Evolutionary conservation across 2,888 invertebrate species (phyloP).

Genomic region (Cataglyphis cursor): DNA sequence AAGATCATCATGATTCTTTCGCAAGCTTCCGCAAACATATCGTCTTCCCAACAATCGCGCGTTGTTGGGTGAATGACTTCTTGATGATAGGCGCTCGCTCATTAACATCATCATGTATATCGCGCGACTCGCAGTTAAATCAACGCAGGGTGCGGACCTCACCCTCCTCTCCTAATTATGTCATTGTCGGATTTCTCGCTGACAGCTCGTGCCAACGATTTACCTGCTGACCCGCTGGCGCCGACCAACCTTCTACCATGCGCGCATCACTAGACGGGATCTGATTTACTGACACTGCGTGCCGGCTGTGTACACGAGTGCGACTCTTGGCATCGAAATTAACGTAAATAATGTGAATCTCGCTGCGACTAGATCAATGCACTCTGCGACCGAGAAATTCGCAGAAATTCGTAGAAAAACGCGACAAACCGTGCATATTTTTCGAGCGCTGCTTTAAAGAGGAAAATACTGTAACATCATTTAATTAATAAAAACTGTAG

Average conservation of each 20-base stretch:
- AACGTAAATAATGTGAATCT: background rate
- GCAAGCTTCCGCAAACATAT: conserved; percentile 11
- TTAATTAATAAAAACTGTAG: background rate
- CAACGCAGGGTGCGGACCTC: background rate
- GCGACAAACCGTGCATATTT: background rate
- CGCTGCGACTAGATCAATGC: background rate
- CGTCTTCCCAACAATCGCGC: conserved; percentile 12
- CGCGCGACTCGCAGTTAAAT: background rate
- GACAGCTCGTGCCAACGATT: conserved; percentile 66
- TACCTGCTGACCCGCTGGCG: conserved; percentile 64
- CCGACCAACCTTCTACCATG: conserved; percentile 12
- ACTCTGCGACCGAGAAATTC: background rate
- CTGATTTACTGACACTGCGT: conserved; percentile 39
- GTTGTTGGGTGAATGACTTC: conserved; percentile 81
- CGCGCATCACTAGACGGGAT: conserved; percentile 22
- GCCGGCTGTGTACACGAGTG: conserved; percentile 6
- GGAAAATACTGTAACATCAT: background rate
- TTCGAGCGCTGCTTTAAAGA: background rate
- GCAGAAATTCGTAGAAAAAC: background rate
- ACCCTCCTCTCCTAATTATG: conserved; percentile 52
- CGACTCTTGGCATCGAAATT: background rate
- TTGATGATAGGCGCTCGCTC: conserved; percentile 63
- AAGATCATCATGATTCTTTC: conserved; percentile 22
- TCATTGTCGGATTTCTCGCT: conserved; percentile 64
- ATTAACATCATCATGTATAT: conserved; percentile 67